A percentile compares a stretch with the other conserved stretches of the same genome.
Conservation (phyloP, 2,888 invertebrate genomes). For the Lysandra bellargus region DNA sequence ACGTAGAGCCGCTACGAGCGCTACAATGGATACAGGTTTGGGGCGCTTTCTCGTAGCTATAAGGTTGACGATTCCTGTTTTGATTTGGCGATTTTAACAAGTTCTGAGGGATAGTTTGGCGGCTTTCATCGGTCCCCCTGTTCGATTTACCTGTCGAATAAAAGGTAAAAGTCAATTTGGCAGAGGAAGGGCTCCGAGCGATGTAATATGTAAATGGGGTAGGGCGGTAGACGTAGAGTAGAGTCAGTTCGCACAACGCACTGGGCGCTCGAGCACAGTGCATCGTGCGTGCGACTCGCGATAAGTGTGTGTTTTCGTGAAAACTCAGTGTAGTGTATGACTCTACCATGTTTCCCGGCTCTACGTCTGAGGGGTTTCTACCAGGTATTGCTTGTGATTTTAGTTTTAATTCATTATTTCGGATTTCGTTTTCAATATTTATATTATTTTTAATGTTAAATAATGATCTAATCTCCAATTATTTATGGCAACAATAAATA, state of each 20-base stretch:
- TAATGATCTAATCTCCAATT: too few species aligned
- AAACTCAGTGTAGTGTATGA: neutral
- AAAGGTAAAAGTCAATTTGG: constrained; percentile 79
- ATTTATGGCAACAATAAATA: too few species aligned
- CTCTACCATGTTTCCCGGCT: constrained; percentile 65
- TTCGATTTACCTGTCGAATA: constrained; percentile 78
- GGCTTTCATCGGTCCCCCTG: constrained; percentile 69
- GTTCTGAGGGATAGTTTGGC: constrained; percentile 56
- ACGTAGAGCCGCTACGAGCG: constrained; percentile 53
- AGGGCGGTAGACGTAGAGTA: constrained; percentile 72
- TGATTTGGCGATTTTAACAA: constrained; percentile 41
- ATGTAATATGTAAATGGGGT: constrained; percentile 73
- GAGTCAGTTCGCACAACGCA: constrained; percentile 53
- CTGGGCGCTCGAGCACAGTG: constrained; percentile 49
- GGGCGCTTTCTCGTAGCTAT: constrained; percentile 6
- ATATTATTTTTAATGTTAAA: neutral
- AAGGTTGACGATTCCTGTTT: constrained; percentile 44
- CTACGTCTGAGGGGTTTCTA: constrained; percentile 63
- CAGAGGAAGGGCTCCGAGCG: constrained; percentile 75
- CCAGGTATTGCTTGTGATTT: constrained; percentile 55
- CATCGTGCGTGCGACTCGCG: constrained; percentile 47
- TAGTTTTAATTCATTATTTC: neutral
- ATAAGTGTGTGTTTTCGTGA: constrained; percentile 12
- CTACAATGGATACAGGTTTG: constrained; percentile 25
- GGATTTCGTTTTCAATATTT: neutral